Evolutionary conservation across 2,113 vertebrate genomes (phyloP).

Genomic region (Chionodraco myersi): DNA sequence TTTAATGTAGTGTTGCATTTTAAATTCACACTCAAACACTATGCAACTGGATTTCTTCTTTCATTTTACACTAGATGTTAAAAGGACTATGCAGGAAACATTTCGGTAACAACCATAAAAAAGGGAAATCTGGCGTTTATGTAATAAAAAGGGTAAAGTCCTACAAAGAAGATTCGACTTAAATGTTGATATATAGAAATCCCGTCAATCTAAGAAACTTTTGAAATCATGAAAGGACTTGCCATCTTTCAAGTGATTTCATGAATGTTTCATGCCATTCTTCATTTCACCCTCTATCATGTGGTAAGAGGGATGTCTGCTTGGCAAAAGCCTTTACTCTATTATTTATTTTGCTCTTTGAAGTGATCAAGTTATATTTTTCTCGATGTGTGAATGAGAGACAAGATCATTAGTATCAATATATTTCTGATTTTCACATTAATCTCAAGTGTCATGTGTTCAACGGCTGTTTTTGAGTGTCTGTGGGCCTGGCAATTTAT

Average conservation of each 20-base stretch:
- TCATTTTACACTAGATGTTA: not conserved
- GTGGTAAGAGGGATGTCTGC: not conserved
- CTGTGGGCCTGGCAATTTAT: not conserved
- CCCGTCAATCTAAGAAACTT: conserved; percentile 4
- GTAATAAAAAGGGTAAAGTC: not conserved
- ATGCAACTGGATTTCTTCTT: not conserved
- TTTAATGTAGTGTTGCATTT: not conserved
- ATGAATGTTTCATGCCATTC: conserved; percentile 45
- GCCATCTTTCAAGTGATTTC: conserved; percentile 39
- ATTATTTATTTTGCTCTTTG: conserved; percentile 31
- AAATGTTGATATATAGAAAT: conserved; percentile 7
- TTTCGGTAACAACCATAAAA: not conserved
- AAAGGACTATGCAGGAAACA: not conserved
- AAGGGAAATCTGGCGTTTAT: not conserved
- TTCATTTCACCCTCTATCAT: conserved; percentile 41
- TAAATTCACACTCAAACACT: not conserved
- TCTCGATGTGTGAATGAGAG: conserved; percentile 3
- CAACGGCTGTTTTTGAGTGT: not conserved
- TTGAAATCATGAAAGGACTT: conserved; percentile 43
- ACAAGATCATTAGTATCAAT: conserved; percentile 2
- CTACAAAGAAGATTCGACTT: not conserved
- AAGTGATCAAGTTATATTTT: conserved; percentile 18
- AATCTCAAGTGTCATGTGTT: not conserved
- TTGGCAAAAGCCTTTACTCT: not conserved
- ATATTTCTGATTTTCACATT: not conserved